These are phyloP conservation scores for Theropithecus gelada DNA, from an alignment of 2,113 vertebrate genomes.

Conservation along the genomic window DNA sequence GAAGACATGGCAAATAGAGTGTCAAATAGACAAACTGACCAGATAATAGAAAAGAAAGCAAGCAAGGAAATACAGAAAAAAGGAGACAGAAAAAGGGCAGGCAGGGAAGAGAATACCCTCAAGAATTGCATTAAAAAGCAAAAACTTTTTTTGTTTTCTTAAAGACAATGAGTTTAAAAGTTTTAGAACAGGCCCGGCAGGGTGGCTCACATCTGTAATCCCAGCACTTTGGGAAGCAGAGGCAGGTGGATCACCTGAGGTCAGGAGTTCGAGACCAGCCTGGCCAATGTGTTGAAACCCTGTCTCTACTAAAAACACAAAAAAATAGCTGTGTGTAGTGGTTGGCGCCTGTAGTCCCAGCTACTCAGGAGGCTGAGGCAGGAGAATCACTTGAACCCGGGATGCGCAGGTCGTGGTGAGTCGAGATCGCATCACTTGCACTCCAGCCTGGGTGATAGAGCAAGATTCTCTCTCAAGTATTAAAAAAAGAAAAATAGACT, in stretches of 20 bases:
- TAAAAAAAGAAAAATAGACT: neutral
- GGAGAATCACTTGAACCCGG: too few species aligned
- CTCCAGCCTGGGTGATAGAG: neutral
- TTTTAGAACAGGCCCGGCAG: neutral
- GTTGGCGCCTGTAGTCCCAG: too few species aligned
- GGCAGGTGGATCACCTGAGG: neutral
- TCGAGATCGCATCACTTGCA: too few species aligned
- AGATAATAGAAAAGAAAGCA: neutral
- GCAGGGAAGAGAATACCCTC: neutral
- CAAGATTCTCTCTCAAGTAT: neutral
- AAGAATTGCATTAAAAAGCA: neutral
- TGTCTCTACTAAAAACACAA: too few species aligned
- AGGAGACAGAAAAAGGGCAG: neutral
- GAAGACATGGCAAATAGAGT: neutral
- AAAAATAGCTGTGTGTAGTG: too few species aligned
- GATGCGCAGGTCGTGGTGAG: too few species aligned
- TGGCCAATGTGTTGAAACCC: too few species aligned
- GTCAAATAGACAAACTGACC: neutral
- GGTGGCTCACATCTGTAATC: neutral
- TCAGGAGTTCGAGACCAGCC: neutral
- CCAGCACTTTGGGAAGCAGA: neutral
- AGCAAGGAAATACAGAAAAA: neutral
- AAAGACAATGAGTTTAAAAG: neutral
- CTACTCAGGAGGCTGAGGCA: too few species aligned
- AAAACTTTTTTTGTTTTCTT: neutral